A percentile compares a stretch with the other conserved stretches of the same genome.
Conservation (phyloP, 2,888 invertebrate genomes). For the Melanostoma scalare region DNA sequence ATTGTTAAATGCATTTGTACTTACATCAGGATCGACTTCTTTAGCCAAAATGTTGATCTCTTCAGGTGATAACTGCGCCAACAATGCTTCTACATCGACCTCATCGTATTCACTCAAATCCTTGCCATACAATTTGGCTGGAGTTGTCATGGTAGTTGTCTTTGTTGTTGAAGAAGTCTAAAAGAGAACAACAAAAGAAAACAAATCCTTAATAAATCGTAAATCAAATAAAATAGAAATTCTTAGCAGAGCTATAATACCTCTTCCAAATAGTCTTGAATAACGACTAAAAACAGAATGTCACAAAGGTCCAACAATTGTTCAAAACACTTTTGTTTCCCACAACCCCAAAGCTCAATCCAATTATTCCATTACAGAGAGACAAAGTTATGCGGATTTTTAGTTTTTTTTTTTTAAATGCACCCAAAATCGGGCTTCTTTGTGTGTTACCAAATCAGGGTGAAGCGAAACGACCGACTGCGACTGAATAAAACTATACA, state of each 20-base stretch:
- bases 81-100: conserved; percentile 96
- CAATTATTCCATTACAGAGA: conserved; percentile 66
- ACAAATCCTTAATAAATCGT: background rate
- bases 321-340: conserved; percentile 20
- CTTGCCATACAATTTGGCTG: conserved; percentile 94
- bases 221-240: background rate
- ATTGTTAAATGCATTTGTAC: conserved; percentile 80
- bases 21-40: conserved; percentile 99
- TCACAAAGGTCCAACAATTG: conserved; percentile 53
- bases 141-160: conserved; percentile 94
- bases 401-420: conserved; percentile 29
- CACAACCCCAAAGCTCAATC: conserved; percentile 64
- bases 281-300: conserved; percentile 61
- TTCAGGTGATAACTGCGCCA: conserved; percentile 95
- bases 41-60: conserved; percentile 98
- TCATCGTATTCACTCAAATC: conserved; percentile 96
- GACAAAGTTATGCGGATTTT: conserved; percentile 62
- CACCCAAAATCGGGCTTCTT: conserved; percentile 51
- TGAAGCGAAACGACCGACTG: conserved; percentile 42
- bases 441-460: conserved; percentile 52
- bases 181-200: conserved; percentile 21
- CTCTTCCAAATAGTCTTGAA: conserved; percentile 49
- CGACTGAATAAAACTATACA: conserved; percentile 28
- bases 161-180: conserved; percentile 94
- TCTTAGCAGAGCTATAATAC: conserved; percentile 22